Evolutionary conservation across 2,888 invertebrate genomes (phyloP).

Genomic region (Nephrotoma guestfalica): DNA sequence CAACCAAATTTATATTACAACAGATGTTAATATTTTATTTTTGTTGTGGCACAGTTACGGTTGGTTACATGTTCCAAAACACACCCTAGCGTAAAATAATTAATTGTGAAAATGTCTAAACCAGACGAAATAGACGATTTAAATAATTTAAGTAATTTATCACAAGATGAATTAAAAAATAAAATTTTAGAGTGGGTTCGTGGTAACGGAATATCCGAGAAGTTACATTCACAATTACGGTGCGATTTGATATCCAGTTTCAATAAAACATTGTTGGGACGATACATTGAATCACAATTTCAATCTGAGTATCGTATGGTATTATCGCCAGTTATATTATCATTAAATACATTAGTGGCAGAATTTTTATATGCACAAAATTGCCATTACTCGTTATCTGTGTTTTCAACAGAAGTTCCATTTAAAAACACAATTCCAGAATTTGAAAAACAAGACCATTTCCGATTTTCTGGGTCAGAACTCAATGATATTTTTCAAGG

Average conservation of each 20-base stretch:
- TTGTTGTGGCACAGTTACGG: not conserved
- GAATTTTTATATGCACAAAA: slow-evolving; percentile 30
- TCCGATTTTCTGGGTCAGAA: slow-evolving; percentile 24
- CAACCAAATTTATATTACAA: not conserved
- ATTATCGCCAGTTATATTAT: slow-evolving; percentile 22
- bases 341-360: slow-evolving; percentile 27
- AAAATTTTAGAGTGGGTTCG: slow-evolving; percentile 28
- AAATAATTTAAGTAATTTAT: slow-evolving; percentile 20
- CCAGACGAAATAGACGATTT: slow-evolving; percentile 4
- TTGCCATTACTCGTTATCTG: slow-evolving; percentile 29
- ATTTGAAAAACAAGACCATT: slow-evolving; percentile 21
- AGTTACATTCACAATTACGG: slow-evolving; percentile 25
- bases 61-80: not conserved
- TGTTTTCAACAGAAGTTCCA: slow-evolving; percentile 28
- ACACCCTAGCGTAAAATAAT: not conserved
- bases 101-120: not conserved
- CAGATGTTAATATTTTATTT: not conserved
- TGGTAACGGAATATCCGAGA: slow-evolving; percentile 24
- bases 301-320: slow-evolving; percentile 17
- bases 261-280: slow-evolving; percentile 25
- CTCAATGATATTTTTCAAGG: slow-evolving; percentile 23
- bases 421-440: slow-evolving; percentile 25
- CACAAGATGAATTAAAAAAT: slow-evolving; percentile 25
- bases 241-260: slow-evolving; percentile 26
- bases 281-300: slow-evolving; percentile 19